Conservation (phyloP, 2,888 invertebrate genomes). For the Nemapogon koenigi region DNA sequence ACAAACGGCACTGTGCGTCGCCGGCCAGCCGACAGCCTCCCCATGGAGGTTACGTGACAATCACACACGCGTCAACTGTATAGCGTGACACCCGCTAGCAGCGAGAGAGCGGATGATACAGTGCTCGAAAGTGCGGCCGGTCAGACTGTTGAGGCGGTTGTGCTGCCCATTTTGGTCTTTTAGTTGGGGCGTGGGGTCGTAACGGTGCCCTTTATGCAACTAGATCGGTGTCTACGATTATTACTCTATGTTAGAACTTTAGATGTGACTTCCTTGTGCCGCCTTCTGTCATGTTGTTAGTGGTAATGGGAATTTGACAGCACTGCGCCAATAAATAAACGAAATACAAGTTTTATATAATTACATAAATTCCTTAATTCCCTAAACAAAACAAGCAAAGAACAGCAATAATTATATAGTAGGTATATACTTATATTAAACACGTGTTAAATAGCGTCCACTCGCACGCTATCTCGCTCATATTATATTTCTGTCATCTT, state of each 20-base stretch:
- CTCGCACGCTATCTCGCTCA: too few species aligned
- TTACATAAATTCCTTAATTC: too few species aligned
- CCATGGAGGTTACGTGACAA: slow-evolving; percentile 61
- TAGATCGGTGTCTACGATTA: not conserved
- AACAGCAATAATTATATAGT: too few species aligned
- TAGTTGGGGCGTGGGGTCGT: slow-evolving; percentile 8
- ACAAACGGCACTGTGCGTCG: slow-evolving; percentile 29
- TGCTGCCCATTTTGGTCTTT: slow-evolving; percentile 8
- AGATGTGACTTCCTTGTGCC: too few species aligned
- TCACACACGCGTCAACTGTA: slow-evolving; percentile 14
- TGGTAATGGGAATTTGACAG: too few species aligned
- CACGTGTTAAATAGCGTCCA: too few species aligned
- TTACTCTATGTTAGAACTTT: not conserved
- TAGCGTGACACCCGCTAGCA: slow-evolving; percentile 10
- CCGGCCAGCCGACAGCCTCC: slow-evolving; percentile 34
- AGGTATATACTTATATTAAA: too few species aligned
- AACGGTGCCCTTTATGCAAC: slow-evolving; percentile 6
- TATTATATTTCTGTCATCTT: too few species aligned
- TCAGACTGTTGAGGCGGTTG: not conserved
- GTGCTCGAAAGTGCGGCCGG: slow-evolving; percentile 3
- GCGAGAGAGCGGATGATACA: slow-evolving; percentile 5
- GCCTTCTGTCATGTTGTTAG: too few species aligned
- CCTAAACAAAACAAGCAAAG: too few species aligned
- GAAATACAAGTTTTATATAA: too few species aligned
- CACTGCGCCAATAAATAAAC: too few species aligned